These are phyloP conservation scores for Petrosia ficiformis DNA, from an alignment of 37 sponge, comb jelly and placozoan species.

Conservation along the genomic window DNA sequence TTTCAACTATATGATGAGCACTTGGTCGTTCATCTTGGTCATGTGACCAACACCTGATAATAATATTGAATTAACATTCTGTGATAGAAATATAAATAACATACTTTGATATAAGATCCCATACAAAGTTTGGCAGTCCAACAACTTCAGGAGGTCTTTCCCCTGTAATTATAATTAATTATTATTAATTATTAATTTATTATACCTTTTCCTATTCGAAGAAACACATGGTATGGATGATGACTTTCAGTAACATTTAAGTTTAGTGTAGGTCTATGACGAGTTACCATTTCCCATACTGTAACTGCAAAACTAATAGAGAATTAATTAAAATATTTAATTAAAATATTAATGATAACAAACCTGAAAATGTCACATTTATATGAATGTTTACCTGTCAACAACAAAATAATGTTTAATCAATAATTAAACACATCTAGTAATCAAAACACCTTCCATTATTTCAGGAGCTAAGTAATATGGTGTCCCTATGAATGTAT, in stretches of 20 bases:
- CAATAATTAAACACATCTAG: background rate
- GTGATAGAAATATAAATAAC: background rate
- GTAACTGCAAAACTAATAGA: background rate
- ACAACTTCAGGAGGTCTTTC: background rate
- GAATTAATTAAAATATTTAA: background rate
- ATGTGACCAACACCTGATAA: background rate
- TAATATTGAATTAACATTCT: background rate
- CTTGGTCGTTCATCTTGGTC: background rate
- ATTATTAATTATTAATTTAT: background rate
- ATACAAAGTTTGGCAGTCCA: background rate
- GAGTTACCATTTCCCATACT: background rate
- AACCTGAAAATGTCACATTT: background rate
- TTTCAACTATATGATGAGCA: background rate
- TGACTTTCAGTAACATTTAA: background rate
- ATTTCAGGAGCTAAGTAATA: background rate
- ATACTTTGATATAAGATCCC: background rate
- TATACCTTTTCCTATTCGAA: background rate
- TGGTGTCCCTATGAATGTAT: background rate
- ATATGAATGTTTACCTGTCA: background rate
- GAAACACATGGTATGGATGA: background rate
- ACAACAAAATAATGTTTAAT: background rate
- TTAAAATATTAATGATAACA: background rate
- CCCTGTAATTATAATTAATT: background rate
- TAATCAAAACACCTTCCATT: background rate
- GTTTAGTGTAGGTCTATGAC: background rate